Evolutionary conservation across 2,888 invertebrate species (phyloP).

Genomic region (Octonoba sinensis): DNA sequence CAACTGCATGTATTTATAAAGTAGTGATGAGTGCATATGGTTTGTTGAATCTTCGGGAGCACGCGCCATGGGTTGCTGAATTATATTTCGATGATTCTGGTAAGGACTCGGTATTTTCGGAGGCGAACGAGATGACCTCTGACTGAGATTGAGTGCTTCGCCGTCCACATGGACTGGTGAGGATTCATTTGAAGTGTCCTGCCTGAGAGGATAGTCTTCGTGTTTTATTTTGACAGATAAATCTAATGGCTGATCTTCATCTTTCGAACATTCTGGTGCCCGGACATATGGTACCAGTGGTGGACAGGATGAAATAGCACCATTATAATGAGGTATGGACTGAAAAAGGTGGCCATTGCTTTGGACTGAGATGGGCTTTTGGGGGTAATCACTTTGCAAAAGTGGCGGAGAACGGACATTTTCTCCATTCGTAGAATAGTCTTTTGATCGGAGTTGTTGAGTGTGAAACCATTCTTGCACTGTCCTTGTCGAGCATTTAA

Average conservation of each 20-base stretch:
- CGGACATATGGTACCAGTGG: conserved; percentile 51
- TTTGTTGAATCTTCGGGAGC: not conserved
- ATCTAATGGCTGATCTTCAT: conserved; percentile 86
- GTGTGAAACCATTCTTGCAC: conserved; percentile 94
- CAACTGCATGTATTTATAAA: conserved; percentile 70
- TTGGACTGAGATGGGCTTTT: conserved; percentile 44
- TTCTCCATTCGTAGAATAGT: conserved; percentile 41
- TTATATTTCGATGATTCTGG: conserved; percentile 3
- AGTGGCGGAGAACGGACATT: conserved; percentile 71
- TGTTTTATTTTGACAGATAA: conserved; percentile 83
- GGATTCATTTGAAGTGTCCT: conserved; percentile 71
- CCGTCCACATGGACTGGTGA: conserved; percentile 74
- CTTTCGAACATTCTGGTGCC: conserved; percentile 42
- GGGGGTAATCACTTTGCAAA: conserved; percentile 62
- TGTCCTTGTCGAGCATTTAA: conserved; percentile 80
- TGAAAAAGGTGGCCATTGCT: conserved; percentile 44
- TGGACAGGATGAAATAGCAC: conserved; percentile 33
- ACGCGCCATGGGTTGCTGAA: conserved; percentile 14
- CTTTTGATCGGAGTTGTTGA: conserved; percentile 33
- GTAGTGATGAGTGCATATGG: conserved; percentile 47
- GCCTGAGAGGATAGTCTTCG: conserved; percentile 70
- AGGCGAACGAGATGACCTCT: conserved; percentile 76
- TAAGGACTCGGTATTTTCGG: conserved; percentile 45
- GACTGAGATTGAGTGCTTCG: conserved; percentile 84
- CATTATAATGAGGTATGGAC: conserved; percentile 44